Percentiles rank a stretch among this genome's conserved stretches.
phyloP scores from a whole-genome alignment of 2,888 invertebrate genomes.

The Clistopyga incitator region DNA sequence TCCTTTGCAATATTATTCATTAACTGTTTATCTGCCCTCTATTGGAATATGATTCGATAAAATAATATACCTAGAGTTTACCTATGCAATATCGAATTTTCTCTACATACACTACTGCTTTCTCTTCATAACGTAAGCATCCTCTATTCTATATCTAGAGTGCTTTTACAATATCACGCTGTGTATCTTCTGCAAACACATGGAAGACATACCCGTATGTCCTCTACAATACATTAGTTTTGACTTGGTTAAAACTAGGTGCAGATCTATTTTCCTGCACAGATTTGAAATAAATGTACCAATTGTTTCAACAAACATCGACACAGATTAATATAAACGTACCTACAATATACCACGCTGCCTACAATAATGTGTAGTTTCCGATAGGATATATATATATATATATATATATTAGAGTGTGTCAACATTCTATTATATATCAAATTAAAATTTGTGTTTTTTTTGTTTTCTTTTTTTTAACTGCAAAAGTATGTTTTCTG shows the following conservation, averaged over 20 bases:
- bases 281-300: slow-evolving; percentile 41
- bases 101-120: not conserved
- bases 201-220: not conserved
- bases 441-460: too few species aligned
- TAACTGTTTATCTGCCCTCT: slow-evolving; percentile 20
- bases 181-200: not conserved
- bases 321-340: slow-evolving; percentile 37
- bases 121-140: not conserved
- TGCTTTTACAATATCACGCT: slow-evolving; percentile 11
- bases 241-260: slow-evolving; percentile 35
- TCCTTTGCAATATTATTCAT: slow-evolving; percentile 22
- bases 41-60: not conserved
- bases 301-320: slow-evolving; percentile 46
- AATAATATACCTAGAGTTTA: slow-evolving; percentile 6
- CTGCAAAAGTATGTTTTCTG: too few species aligned
- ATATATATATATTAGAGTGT: too few species aligned
- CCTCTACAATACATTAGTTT: slow-evolving; percentile 34
- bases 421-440: too few species aligned
- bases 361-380: slow-evolving; percentile 31
- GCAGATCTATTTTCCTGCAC: slow-evolving; percentile 35
- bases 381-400: not conserved
- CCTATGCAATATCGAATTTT: slow-evolving; percentile 22
- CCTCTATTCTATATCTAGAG: slow-evolving; percentile 11
- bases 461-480: too few species aligned
- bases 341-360: slow-evolving; percentile 12